These are phyloP conservation scores for Ciconia maguari DNA, from an alignment of 2,113 vertebrate species.

Conservation along the genomic window DNA sequence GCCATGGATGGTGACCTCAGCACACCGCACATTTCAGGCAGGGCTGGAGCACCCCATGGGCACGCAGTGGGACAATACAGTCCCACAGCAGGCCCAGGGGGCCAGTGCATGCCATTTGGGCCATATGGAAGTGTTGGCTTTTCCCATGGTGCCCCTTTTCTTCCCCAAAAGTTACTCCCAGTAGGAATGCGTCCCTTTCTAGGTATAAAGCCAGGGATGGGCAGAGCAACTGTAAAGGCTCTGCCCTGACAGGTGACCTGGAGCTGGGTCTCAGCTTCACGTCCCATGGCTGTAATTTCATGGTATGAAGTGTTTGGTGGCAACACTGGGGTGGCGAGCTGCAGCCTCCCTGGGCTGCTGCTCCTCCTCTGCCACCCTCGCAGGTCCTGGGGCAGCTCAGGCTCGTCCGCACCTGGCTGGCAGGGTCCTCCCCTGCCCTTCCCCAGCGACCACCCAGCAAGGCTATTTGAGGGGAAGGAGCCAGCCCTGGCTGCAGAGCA, in stretches of 20 bases:
- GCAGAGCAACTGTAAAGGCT: neutral
- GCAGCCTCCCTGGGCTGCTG: neutral
- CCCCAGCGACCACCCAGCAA: neutral
- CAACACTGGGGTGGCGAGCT: fast-evolving
- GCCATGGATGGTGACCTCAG: neutral
- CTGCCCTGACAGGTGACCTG: neutral
- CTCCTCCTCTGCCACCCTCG: neutral
- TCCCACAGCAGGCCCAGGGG: neutral
- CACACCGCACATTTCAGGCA: neutral
- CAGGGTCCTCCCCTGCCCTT: neutral
- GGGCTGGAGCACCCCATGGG: neutral
- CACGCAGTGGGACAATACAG: neutral
- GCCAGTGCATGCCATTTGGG: fast-evolving
- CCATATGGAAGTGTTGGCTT: neutral
- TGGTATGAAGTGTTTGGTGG: neutral
- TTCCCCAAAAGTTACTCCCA: neutral
- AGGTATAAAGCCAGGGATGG: neutral
- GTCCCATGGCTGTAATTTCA: neutral
- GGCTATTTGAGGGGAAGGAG: neutral
- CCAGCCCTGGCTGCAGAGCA: fast-evolving
- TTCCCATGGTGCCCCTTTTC: neutral
- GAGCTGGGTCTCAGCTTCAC: neutral
- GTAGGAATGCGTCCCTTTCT: neutral
- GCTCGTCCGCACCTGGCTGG: fast-evolving
- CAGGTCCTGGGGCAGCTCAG: fast-evolving